phyloP scores from a whole-genome alignment of 2,797 vertebrate species.

The Pelodytes ibericus region DNA sequence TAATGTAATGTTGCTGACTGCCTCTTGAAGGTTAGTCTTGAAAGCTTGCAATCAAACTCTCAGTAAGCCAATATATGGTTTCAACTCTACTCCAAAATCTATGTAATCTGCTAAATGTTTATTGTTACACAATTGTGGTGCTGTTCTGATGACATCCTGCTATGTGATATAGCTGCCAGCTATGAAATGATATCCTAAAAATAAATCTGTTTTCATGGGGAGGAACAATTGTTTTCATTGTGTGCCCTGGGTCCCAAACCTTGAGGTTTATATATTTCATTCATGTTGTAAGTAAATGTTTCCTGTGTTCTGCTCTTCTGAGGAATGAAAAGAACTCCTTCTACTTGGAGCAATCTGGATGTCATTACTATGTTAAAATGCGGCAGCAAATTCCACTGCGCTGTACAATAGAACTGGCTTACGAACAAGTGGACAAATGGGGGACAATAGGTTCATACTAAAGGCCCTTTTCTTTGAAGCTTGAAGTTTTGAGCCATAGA shows the following conservation, averaged over 20 bases:
- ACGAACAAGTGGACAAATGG: no score
- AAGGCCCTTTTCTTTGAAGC: no score
- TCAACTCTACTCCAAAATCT: conserved; percentile 9
- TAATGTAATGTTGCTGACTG: no score
- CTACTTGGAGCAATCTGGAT: conserved; percentile 33
- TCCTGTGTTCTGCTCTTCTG: conserved; percentile 27
- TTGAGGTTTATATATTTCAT: conserved; percentile 25
- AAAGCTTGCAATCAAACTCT: no score
- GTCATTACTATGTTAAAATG: no score
- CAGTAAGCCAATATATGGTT: conserved; percentile 6
- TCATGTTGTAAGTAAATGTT: conserved; percentile 10
- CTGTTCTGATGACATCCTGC: conserved; percentile 28
- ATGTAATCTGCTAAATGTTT: conserved; percentile 28
- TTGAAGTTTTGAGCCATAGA: no score
- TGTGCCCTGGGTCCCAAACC: neutral
- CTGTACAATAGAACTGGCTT: no score
- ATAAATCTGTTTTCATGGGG: conserved; percentile 11
- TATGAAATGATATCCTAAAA: conserved; percentile 45
- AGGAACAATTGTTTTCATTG: conserved; percentile 39
- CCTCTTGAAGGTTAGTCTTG: no score
- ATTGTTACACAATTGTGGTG: conserved; percentile 42
- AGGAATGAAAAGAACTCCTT: conserved; percentile 26
- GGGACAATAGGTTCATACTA: no score
- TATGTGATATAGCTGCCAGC: conserved; percentile 33
- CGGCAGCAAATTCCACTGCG: no score